phyloP scores from a whole-genome alignment of 2,113 vertebrate genomes.

The Forbesichthys papilliferus region DNA sequence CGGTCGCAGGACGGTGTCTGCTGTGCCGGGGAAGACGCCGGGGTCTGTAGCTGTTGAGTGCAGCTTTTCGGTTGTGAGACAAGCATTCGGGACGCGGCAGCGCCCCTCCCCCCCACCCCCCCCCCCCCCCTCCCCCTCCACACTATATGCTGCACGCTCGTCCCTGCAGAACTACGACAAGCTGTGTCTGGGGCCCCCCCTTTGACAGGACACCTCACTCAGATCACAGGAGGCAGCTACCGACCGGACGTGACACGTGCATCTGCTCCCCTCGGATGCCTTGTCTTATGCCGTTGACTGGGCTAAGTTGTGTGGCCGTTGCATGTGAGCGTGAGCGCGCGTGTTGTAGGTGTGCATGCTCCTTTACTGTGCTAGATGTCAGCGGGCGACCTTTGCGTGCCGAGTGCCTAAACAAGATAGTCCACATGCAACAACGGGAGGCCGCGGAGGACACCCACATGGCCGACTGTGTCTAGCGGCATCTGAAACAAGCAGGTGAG shows the following conservation, averaged over 20 bases:
- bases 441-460: slow-evolving; percentile 29
- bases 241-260: slow-evolving; percentile 73
- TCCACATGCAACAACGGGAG: slow-evolving; percentile 58
- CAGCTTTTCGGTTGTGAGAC: slow-evolving; percentile 47
- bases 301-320: slow-evolving; percentile 46
- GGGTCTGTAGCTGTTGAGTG: slow-evolving; percentile 44
- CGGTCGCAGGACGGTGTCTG: too few relatives aligned
- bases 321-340: slow-evolving; percentile 17
- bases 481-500: slow-evolving; percentile 29
- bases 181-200: slow-evolving; percentile 47
- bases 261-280: slow-evolving; percentile 59
- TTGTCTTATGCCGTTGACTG: slow-evolving; percentile 69
- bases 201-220: slow-evolving; percentile 74
- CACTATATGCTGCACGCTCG: too few relatives aligned
- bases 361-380: slow-evolving; percentile 34
- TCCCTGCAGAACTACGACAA: slow-evolving; percentile 68
- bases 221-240: slow-evolving; percentile 61
- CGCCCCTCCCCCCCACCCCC: neutral
- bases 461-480: slow-evolving; percentile 22
- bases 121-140: neutral
- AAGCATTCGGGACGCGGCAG: slow-evolving; percentile 46
- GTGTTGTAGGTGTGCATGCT: neutral
- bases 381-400: slow-evolving; percentile 61
- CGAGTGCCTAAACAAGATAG: slow-evolving; percentile 37
- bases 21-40: slow-evolving; percentile 33